phyloP scores from a whole-genome alignment of 2,888 invertebrate species.

The Drosophila dives region DNA sequence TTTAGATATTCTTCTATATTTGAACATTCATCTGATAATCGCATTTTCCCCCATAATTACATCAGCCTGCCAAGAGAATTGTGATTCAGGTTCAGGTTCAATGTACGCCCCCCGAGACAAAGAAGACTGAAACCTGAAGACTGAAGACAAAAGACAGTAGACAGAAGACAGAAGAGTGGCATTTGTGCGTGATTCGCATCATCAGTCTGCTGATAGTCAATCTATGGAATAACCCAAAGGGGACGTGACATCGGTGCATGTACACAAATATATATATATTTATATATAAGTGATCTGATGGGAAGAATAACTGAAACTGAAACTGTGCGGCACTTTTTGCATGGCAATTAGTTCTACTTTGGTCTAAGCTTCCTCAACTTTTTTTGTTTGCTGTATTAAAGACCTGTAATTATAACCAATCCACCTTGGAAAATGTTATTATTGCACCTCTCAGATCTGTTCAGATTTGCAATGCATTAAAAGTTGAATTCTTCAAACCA shows the following conservation, averaged over 20 bases:
- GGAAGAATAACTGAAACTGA: neutral
- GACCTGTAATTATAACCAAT: neutral
- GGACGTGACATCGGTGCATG: slow-evolving; percentile 42
- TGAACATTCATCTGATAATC: slow-evolving; percentile 9
- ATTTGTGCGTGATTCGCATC: slow-evolving; percentile 52
- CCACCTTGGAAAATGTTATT: neutral
- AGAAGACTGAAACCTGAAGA: slow-evolving; percentile 5
- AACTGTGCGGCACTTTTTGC: slow-evolving; percentile 26
- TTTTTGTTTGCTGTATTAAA: neutral
- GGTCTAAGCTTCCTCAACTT: slow-evolving; percentile 1
- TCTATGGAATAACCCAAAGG: slow-evolving; percentile 48
- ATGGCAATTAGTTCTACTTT: slow-evolving; percentile 44
- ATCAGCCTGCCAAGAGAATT: slow-evolving; percentile 25
- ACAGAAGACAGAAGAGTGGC: slow-evolving; percentile 6
- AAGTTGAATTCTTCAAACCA: neutral
- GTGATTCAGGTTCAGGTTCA: slow-evolving; percentile 34
- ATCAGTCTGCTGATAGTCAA: slow-evolving; percentile 23
- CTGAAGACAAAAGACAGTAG: neutral
- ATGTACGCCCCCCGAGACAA: slow-evolving; percentile 30
- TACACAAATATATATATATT: neutral
- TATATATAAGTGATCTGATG: slow-evolving; percentile 1
- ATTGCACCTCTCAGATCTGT: neutral
- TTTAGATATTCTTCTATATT: slow-evolving; percentile 1
- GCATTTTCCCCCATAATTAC: slow-evolving; percentile 29
- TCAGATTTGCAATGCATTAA: neutral